Evolutionary conservation across 2,113 vertebrate species (phyloP).

Genomic region (Tragulus kanchil): DNA sequence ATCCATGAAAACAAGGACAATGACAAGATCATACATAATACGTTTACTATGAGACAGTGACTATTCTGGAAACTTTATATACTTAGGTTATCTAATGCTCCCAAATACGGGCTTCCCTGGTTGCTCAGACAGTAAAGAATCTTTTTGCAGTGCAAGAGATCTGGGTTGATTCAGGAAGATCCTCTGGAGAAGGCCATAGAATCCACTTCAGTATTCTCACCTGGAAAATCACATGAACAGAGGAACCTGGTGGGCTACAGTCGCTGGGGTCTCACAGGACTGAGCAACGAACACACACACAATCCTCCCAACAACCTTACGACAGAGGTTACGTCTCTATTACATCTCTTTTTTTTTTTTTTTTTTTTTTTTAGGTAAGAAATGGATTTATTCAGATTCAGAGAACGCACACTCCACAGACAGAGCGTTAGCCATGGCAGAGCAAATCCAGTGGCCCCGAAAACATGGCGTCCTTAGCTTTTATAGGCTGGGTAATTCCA

Average conservation of each 20-base stretch:
- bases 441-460: no score
- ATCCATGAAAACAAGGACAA: neutral
- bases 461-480: no score
- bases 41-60: neutral
- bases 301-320: neutral
- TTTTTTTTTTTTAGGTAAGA: no score
- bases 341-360: neutral
- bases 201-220: neutral
- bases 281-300: neutral
- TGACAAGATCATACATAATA: neutral
- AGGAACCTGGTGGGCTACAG: neutral
- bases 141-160: neutral
- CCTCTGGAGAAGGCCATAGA: neutral
- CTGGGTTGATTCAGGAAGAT: neutral
- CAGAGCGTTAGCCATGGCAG: no score
- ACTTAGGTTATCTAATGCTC: neutral
- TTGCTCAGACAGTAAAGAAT: neutral
- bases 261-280: neutral
- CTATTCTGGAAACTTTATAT: neutral
- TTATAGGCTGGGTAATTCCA: no score
- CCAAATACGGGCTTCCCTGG: neutral
- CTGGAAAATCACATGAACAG: neutral
- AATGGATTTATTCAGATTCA: no score
- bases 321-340: neutral
- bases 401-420: no score